A percentile compares a stretch with the other conserved stretches of the same genome.
Conservation (phyloP, 2,888 invertebrate genomes). For the Aphidius colemani region DNA sequence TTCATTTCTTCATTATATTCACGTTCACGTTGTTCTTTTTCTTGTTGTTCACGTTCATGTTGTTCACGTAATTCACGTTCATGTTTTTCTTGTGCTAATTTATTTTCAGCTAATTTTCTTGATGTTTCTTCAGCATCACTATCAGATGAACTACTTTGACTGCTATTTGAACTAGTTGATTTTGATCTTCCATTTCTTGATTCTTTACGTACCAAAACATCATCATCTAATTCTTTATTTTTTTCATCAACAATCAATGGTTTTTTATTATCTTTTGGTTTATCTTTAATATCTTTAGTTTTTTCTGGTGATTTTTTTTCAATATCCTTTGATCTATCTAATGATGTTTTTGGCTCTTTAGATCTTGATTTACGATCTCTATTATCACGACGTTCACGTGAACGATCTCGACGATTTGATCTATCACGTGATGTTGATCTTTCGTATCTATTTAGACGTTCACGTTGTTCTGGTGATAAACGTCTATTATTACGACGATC, state of each 20-base stretch:
- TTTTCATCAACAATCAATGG: slow-evolving; percentile 44
- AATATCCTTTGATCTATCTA: slow-evolving; percentile 45
- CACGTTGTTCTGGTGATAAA: slow-evolving; percentile 52
- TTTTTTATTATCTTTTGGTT: slow-evolving; percentile 41
- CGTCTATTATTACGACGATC: slow-evolving; percentile 53
- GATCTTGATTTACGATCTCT: slow-evolving; percentile 59
- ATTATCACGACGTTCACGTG: slow-evolving; percentile 60
- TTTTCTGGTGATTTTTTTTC: slow-evolving; percentile 53
- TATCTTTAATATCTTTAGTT: slow-evolving; percentile 47
- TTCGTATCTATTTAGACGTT: slow-evolving; percentile 52
- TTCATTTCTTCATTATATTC: slow-evolving; percentile 39
- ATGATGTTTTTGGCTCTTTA: slow-evolving; percentile 50
- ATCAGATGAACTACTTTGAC: slow-evolving; percentile 54
- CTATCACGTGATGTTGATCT: slow-evolving; percentile 57
- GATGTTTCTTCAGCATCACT: slow-evolving; percentile 53
- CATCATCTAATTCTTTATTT: slow-evolving; percentile 43
- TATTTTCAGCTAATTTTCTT: slow-evolving; percentile 49
- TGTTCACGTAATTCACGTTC: slow-evolving; percentile 43
- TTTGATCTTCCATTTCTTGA: slow-evolving; percentile 57
- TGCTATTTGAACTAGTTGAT: slow-evolving; percentile 58
- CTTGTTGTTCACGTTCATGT: slow-evolving; percentile 27
- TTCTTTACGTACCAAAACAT: slow-evolving; percentile 50
- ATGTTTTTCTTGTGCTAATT: slow-evolving; percentile 45
- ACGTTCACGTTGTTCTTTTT: slow-evolving; percentile 44
- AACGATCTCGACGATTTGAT: slow-evolving; percentile 52